A percentile compares a stretch with the other conserved stretches of the same genome.
Conservation (phyloP, 1,140 invertebrate species). For the roundworm (Caenorhabditis elegans) region DNA sequence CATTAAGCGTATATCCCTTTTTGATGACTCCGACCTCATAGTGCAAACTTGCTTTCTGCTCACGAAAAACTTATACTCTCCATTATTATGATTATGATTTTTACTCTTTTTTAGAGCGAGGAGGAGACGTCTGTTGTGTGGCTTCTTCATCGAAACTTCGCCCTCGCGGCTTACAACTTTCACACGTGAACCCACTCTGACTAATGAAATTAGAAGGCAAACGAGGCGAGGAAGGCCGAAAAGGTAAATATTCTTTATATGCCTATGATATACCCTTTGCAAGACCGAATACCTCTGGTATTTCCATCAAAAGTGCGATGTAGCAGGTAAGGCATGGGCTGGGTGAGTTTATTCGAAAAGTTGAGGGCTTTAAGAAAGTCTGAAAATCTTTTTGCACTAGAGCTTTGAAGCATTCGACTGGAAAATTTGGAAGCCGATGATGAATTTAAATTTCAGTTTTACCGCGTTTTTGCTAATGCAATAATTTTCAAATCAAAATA, state of each 20-base stretch:
- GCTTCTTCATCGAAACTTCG: neutral
- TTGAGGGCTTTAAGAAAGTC: neutral
- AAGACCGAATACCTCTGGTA: neutral
- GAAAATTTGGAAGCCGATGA: too few species aligned
- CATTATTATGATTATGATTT: constrained; percentile 27
- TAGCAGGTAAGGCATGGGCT: neutral
- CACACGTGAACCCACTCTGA: constrained; percentile 17
- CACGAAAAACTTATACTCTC: neutral
- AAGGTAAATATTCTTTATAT: neutral
- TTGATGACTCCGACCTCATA: neutral
- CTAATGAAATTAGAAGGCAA: constrained; percentile 15
- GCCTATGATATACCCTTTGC: neutral
- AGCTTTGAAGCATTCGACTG: too few species aligned
- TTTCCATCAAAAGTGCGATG: constrained; percentile 5
- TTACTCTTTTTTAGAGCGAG: neutral
- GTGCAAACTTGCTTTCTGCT: too few species aligned
- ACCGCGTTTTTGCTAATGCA: too few species aligned
- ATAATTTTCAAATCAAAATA: too few species aligned
- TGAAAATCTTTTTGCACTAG: neutral
- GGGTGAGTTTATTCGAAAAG: neutral
- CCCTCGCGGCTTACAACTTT: constrained; percentile 2
- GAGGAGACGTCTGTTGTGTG: neutral
- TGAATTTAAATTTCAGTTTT: too few species aligned
- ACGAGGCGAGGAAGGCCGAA: constrained; percentile 12
- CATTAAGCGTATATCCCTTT: neutral